phyloP scores from a whole-genome alignment of 2,888 invertebrate species.

The Idaea straminata region DNA sequence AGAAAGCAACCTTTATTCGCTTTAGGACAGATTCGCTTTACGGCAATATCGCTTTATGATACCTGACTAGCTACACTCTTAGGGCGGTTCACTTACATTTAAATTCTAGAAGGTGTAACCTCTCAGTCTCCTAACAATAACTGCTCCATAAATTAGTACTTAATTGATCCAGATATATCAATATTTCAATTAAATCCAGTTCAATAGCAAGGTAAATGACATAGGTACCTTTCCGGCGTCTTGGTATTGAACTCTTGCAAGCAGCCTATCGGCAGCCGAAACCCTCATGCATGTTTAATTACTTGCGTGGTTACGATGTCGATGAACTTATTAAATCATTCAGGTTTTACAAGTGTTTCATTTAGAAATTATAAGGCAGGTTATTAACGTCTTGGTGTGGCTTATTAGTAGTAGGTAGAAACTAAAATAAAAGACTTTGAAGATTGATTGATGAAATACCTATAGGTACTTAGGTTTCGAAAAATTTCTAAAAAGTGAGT shows the following conservation, averaged over 20 bases:
- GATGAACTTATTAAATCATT: conserved; percentile 23
- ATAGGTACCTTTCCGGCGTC: conserved; percentile 10
- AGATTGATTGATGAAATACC: too few relatives aligned
- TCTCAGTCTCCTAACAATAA: background rate
- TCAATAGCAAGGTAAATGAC: conserved; percentile 1
- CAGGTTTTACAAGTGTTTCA: conserved; percentile 6
- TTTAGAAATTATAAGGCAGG: conserved; percentile 11
- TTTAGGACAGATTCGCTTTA: too few relatives aligned
- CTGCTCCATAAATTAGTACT: background rate
- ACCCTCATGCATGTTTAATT: conserved; percentile 18
- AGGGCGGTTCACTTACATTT: background rate
- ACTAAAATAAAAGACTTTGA: background rate
- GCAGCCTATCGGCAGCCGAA: conserved; percentile 9
- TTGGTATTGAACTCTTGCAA: conserved; percentile 13
- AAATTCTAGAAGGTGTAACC: background rate
- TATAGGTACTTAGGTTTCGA: too few relatives aligned
- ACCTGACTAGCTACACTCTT: background rate
- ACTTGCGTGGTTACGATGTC: conserved; percentile 23
- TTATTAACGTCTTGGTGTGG: conserved; percentile 2
- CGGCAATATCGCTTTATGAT: too few relatives aligned
- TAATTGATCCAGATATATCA: background rate
- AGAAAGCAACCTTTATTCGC: too few relatives aligned
- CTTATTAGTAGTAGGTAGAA: conserved; percentile 3
- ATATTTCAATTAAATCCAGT: background rate
- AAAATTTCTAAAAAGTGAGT: too few relatives aligned